Percentiles rank a stretch among this genome's conserved stretches.
These are phyloP conservation scores for Aythya baeri DNA, from an alignment of 2,113 vertebrate species.

Conservation along the genomic window DNA sequence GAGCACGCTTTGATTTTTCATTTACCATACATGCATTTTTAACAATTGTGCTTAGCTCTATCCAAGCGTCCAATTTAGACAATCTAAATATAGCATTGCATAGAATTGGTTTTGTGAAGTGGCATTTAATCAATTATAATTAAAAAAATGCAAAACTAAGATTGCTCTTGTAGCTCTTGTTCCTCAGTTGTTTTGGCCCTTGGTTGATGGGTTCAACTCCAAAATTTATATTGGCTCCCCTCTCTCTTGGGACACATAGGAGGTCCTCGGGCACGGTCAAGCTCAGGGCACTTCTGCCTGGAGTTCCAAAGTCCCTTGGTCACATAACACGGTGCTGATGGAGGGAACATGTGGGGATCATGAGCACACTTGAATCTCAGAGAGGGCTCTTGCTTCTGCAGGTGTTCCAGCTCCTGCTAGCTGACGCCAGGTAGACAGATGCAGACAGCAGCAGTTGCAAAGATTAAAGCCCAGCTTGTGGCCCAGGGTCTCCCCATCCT, in stretches of 20 bases:
- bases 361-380: background rate
- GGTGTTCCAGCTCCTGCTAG: background rate
- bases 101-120: background rate
- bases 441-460: fast-evolving
- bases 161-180: background rate
- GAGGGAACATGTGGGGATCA: background rate
- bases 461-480: background rate
- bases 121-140: background rate
- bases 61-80: background rate
- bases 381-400: background rate
- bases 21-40: background rate
- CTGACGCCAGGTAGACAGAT: background rate
- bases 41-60: background rate
- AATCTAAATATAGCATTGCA: background rate
- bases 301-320: background rate
- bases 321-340: background rate
- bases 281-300: background rate
- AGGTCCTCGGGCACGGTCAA: background rate
- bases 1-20: background rate
- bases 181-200: background rate
- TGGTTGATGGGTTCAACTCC: background rate
- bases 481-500: background rate
- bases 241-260: background rate
- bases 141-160: background rate
- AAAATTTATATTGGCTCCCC: background rate